phyloP scores from a whole-genome alignment of 2,888 invertebrate genomes.

The Drosophila cognata region DNA sequence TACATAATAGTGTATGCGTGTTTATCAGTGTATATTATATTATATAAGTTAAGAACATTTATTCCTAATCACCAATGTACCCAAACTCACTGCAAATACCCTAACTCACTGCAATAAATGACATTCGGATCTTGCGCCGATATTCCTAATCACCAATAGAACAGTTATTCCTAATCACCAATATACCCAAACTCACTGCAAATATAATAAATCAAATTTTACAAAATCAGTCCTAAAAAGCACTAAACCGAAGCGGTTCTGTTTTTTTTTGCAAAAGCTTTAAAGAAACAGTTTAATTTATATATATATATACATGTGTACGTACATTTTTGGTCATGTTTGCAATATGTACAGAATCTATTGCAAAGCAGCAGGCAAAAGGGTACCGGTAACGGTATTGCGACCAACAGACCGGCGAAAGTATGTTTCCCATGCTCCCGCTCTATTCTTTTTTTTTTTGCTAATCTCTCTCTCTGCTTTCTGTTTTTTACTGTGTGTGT shows the following conservation, averaged over 20 bases:
- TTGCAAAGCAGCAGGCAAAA: slow-evolving; percentile 33
- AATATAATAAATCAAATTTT: too few species aligned
- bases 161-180: too few species aligned
- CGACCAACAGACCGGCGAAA: slow-evolving; percentile 48
- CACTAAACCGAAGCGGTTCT: too few species aligned
- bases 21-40: slow-evolving; percentile 6
- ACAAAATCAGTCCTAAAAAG: too few species aligned
- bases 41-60: slow-evolving; percentile 13
- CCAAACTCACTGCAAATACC: too few species aligned
- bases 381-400: slow-evolving; percentile 46
- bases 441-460: slow-evolving; percentile 13
- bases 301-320: slow-evolving; percentile 18
- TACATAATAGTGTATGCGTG: slow-evolving; percentile 4
- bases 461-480: slow-evolving; percentile 3
- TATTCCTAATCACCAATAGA: too few species aligned
- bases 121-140: too few species aligned
- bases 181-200: too few species aligned
- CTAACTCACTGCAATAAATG: too few species aligned
- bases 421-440: slow-evolving; percentile 42
- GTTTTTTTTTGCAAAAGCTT: too few species aligned
- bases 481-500: not conserved
- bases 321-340: slow-evolving; percentile 51
- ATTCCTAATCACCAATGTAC: too few species aligned
- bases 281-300: not conserved
- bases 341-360: slow-evolving; percentile 52